A percentile compares a stretch with the other conserved stretches of the same genome.
phyloP scores from a whole-genome alignment of 1,140 invertebrate species.

The Bombus waltoni region DNA sequence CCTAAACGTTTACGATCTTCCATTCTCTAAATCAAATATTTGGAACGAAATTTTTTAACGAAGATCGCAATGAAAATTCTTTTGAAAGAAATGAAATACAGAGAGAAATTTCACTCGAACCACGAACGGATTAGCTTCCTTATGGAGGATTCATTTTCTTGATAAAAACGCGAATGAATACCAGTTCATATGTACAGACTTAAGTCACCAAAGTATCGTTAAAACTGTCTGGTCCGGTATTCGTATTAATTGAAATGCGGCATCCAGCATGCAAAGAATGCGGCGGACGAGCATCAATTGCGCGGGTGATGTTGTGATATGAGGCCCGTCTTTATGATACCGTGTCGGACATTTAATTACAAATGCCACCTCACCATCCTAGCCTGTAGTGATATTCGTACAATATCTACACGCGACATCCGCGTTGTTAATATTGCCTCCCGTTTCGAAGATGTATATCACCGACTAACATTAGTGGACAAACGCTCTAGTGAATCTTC shows the following conservation, averaged over 20 bases:
- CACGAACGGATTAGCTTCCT: too few relatives aligned
- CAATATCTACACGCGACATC: slow-evolving; percentile 54
- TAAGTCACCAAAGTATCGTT: neutral
- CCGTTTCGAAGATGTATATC: slow-evolving; percentile 41
- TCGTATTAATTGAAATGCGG: slow-evolving; percentile 39
- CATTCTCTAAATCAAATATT: too few relatives aligned
- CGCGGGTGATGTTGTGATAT: slow-evolving; percentile 61
- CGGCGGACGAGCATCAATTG: slow-evolving; percentile 57
- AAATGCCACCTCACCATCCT: slow-evolving; percentile 25
- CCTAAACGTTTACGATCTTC: too few relatives aligned
- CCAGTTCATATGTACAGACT: neutral
- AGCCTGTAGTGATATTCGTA: slow-evolving; percentile 39
- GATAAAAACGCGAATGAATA: neutral
- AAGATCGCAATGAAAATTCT: too few relatives aligned
- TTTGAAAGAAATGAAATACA: too few relatives aligned
- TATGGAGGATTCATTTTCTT: neutral
- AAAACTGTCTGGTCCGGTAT: neutral
- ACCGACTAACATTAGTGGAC: slow-evolving; percentile 24
- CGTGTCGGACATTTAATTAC: slow-evolving; percentile 71
- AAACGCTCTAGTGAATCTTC: neutral
- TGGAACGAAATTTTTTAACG: too few relatives aligned
- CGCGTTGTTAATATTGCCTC: slow-evolving; percentile 56
- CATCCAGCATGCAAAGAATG: slow-evolving; percentile 27
- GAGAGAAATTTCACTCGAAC: too few relatives aligned
- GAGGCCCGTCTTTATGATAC: slow-evolving; percentile 57